Evolutionary conservation across 2,888 invertebrate species (phyloP).

Genomic region (Tipula helvola): DNA sequence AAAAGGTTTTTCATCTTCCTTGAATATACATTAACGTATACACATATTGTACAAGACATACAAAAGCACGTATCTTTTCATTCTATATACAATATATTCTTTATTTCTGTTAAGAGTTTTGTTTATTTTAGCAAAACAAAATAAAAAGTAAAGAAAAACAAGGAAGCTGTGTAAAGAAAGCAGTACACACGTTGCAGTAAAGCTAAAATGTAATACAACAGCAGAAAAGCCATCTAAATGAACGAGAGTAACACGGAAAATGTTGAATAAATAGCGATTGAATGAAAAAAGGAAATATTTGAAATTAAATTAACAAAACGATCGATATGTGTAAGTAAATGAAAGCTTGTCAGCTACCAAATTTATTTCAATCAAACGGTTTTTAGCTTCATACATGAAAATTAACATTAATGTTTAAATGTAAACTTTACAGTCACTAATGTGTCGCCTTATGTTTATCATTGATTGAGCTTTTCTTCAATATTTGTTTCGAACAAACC

Average conservation of each 20-base stretch:
- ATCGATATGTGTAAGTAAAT: too few species aligned
- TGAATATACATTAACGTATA: background rate
- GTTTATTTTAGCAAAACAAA: background rate
- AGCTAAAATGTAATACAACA: background rate
- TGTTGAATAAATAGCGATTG: background rate
- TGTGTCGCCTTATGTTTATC: background rate
- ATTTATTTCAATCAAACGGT: background rate
- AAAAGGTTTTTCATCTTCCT: background rate
- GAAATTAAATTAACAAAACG: background rate
- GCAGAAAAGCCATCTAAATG: background rate
- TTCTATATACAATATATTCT: background rate
- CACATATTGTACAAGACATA: background rate
- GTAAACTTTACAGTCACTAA: too few species aligned
- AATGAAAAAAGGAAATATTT: background rate
- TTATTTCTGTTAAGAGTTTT: background rate
- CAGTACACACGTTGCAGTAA: background rate
- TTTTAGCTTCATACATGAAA: background rate
- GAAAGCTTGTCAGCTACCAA: background rate
- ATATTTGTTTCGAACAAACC: too few species aligned
- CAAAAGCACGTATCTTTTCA: background rate
- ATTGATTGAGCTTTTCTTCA: background rate
- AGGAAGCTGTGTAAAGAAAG: background rate
- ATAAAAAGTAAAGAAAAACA: background rate
- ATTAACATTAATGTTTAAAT: background rate
- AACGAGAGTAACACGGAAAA: background rate